Percentiles rank a stretch among this genome's conserved stretches.
Conservation (phyloP, 2,797 vertebrate genomes). For the Aeoliscus strigatus region DNA sequence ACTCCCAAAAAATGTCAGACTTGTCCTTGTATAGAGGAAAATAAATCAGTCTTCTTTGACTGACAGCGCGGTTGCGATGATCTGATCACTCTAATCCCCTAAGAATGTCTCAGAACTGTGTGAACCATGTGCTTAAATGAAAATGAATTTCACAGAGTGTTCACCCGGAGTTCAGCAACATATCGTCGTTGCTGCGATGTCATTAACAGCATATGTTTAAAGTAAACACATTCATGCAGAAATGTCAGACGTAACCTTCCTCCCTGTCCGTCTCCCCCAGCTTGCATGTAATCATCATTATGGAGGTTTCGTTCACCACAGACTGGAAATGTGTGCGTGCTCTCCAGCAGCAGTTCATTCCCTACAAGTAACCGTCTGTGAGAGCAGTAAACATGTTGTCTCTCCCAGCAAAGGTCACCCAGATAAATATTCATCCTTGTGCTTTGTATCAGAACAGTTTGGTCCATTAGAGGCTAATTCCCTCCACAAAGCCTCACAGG, state of each 20-base stretch:
- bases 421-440: constrained; percentile 54
- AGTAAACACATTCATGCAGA: constrained; percentile 15
- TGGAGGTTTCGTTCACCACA: constrained; percentile 7
- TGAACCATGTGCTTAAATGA: background rate
- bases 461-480: constrained; percentile 18
- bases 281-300: constrained; percentile 13
- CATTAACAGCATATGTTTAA: constrained; percentile 17
- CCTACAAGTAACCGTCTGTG: constrained; percentile 19
- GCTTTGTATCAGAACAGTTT: constrained; percentile 21
- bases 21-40: no score
- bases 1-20: no score
- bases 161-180: background rate
- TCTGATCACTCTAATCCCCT: background rate
- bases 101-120: background rate
- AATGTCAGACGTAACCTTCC: constrained; percentile 16
- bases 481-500: no score
- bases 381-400: constrained; percentile 44
- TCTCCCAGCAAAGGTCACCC: constrained; percentile 57
- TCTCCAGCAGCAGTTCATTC: constrained; percentile 28
- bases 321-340: constrained; percentile 5
- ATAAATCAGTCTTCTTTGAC: constrained; percentile 2
- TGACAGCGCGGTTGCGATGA: constrained; percentile 1
- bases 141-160: background rate
- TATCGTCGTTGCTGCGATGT: constrained; percentile 1
- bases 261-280: background rate